These are phyloP conservation scores for Cerceris ruficornis DNA, from an alignment of 2,888 invertebrate species.

Conservation along the genomic window DNA sequence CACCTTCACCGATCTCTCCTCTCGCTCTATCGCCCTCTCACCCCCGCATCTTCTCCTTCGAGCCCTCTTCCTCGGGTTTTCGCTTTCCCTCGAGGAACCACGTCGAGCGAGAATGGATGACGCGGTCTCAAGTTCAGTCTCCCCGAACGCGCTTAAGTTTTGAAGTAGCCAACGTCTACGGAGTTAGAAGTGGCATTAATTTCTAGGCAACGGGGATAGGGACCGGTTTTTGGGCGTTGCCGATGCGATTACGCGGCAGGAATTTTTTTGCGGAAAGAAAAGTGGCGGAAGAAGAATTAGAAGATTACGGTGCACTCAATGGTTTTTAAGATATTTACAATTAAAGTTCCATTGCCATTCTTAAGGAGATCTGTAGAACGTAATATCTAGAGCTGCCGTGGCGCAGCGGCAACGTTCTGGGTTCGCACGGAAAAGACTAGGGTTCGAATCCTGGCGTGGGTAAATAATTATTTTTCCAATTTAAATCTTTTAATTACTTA, in stretches of 20 bases:
- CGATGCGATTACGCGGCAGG: background rate
- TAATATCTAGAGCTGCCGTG: too few relatives aligned
- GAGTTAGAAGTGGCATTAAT: constrained; percentile 75
- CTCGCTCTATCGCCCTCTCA: background rate
- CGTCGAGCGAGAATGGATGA: constrained; percentile 71
- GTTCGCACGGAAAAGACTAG: too few relatives aligned
- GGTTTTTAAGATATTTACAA: too few relatives aligned
- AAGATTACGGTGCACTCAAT: too few relatives aligned
- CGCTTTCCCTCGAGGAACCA: constrained; percentile 50
- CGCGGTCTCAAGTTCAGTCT: constrained; percentile 65
- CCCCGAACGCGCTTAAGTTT: constrained; percentile 67
- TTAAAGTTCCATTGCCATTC: too few relatives aligned
- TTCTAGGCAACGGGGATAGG: constrained; percentile 59
- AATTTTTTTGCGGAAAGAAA: too few relatives aligned
- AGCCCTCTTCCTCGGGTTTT: background rate
- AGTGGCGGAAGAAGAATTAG: too few relatives aligned
- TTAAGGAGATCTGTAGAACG: too few relatives aligned
- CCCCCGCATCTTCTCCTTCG: background rate
- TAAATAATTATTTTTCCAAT: too few relatives aligned
- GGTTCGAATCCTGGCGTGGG: too few relatives aligned
- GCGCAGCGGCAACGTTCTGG: too few relatives aligned
- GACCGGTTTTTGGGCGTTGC: constrained; percentile 21
- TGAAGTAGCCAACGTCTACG: constrained; percentile 71
- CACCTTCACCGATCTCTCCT: constrained; percentile 18
- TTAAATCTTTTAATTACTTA: too few relatives aligned